Percentiles rank a stretch among this genome's conserved stretches.
Evolutionary conservation across 2,797 vertebrate species (phyloP).

Genomic region (Triplophysa bombifrons): DNA sequence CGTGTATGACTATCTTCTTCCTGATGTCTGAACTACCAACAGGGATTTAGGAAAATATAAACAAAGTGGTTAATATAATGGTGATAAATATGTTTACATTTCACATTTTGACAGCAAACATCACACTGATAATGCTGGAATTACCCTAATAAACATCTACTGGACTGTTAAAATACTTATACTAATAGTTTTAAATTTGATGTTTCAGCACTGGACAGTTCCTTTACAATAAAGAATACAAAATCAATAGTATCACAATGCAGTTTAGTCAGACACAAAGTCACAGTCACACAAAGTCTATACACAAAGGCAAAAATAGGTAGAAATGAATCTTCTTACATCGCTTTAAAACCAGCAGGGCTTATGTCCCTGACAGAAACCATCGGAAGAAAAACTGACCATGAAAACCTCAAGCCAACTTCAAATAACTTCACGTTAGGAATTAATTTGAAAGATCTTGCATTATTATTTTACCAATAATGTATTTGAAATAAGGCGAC

Average conservation of each 20-base stretch:
- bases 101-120: too few relatives aligned
- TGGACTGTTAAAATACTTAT: not conserved
- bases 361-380: not conserved
- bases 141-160: not conserved
- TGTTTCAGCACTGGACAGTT: slow-evolving; percentile 53
- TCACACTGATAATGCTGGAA: not conserved
- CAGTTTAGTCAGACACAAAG: not conserved
- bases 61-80: too few relatives aligned
- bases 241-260: slow-evolving; percentile 1
- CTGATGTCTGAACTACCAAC: too few relatives aligned
- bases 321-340: not conserved
- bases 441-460: too few relatives aligned
- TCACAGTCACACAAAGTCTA: not conserved
- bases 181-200: not conserved
- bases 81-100: too few relatives aligned
- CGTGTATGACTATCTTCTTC: too few relatives aligned
- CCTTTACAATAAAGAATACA: slow-evolving; percentile 7
- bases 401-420: not conserved
- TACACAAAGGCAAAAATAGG: not conserved
- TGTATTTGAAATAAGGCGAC: not conserved
- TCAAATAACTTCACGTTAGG: not conserved
- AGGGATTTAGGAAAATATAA: too few relatives aligned
- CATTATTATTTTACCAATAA: not conserved
- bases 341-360: not conserved
- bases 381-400: not conserved